Conservation (phyloP, 1,140 invertebrate species). For the Brachionus calyciflorus region DNA sequence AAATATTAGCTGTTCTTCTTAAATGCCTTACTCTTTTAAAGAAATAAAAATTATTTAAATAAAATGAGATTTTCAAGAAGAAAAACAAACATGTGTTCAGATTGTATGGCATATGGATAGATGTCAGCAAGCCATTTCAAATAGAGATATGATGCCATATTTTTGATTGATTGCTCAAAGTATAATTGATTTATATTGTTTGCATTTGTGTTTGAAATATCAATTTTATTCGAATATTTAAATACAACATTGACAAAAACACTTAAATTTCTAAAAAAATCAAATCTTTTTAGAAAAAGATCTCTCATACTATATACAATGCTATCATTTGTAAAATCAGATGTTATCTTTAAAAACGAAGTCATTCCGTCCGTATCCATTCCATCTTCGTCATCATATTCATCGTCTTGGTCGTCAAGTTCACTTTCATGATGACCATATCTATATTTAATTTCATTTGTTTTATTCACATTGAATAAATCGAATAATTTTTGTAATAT, state of each 20-base stretch:
- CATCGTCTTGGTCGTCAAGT: background rate
- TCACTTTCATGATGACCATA: background rate
- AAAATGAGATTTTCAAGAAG: background rate
- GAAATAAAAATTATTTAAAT: background rate
- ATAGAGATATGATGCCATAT: background rate
- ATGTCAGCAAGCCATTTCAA: slow-evolving; percentile 19
- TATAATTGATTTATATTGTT: background rate
- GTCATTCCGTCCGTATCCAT: slow-evolving; percentile 27
- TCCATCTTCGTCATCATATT: background rate
- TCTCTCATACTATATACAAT: background rate
- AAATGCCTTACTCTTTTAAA: background rate
- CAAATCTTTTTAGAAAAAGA: background rate
- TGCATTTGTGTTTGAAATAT: background rate
- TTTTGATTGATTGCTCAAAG: background rate
- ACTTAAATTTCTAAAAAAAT: slow-evolving; percentile 23
- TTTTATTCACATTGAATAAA: slow-evolving; percentile 23
- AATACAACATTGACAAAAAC: background rate
- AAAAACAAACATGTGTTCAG: background rate
- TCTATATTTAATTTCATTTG: background rate
- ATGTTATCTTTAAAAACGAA: background rate
- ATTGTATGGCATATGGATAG: background rate
- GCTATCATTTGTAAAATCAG: background rate
- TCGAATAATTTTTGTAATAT: background rate
- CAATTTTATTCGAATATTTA: slow-evolving; percentile 1
- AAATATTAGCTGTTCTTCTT: background rate